Base-by-base conservation (phyloP, 2,113 vertebrate species). In the Nettapus auritus region DNA sequence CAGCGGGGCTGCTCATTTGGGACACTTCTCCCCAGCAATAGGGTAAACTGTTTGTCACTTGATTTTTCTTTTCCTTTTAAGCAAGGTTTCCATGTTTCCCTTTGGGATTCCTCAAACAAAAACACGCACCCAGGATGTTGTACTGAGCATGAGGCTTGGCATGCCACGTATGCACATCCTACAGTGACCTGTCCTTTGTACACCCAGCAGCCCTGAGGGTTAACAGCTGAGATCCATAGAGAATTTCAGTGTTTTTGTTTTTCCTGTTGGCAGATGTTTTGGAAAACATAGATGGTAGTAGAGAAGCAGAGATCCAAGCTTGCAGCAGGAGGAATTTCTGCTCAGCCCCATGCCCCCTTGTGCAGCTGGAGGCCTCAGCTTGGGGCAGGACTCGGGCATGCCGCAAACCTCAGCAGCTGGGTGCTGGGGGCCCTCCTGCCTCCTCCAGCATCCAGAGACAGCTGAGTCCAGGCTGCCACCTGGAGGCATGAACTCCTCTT, bases 121-220 rank as follows among this genome's bases (percentile, higher is more conserved):
- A 38, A 8, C 8, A 1, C 16, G 22, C 5, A 26, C 12, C 21
- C 67, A 53, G 38, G 48, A 42, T 25, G 14, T 86, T 80, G 11
- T 50, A 1, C 6, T 62, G n/a, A 22, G 28, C 59, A 19, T 8
- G 19, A 67, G 40, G 10, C 22, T 67, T 81, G 44, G 50, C 3
- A 9, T 34, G 16, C 40, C 8, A 3, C 0, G 2, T 21, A 17
- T 18, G 10, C 1, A 1, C 4, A 8, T 73, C 40, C 23, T 81
- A 7, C 36, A 5, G 10, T 0, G 1, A 53, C 29, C 55, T 75
- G 62, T 64, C 36, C 19, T 55, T 28, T 26, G 44, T 36, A 25
- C 22, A n/a, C 9, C 40, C n/a, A 63, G 36, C 11, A 34, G 42
- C 13, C 10, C 46, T 89, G 52, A n/a, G 33, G 50, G 13, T 36